A percentile compares a stretch with the other conserved stretches of the same genome.
Conservation (phyloP, 2,888 invertebrate species). For the Punctoribates punctum region DNA sequence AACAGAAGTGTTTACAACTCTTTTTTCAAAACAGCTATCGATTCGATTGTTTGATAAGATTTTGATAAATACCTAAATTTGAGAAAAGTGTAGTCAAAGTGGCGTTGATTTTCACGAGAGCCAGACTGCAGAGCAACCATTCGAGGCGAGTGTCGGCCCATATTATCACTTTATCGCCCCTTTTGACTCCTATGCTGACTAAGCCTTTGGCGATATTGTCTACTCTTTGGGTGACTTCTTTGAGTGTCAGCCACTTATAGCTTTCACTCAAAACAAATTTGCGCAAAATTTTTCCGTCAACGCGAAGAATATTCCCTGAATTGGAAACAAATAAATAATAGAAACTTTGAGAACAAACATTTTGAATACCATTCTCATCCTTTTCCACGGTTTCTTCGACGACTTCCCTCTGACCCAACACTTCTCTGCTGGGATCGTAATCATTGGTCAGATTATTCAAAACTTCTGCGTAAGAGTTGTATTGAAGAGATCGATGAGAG, state of each 20-base stretch:
- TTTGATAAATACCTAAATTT: slow-evolving; percentile 34
- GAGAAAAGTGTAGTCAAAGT: slow-evolving; percentile 36
- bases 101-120: slow-evolving; percentile 25
- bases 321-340: background rate
- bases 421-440: slow-evolving; percentile 2
- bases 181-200: slow-evolving; percentile 2
- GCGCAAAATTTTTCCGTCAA: slow-evolving; percentile 39
- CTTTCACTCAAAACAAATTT: slow-evolving; percentile 34
- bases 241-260: slow-evolving; percentile 39
- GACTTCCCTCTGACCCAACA: slow-evolving; percentile 31
- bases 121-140: slow-evolving; percentile 32
- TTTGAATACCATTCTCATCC: slow-evolving; percentile 24
- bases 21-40: background rate
- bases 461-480: slow-evolving; percentile 19
- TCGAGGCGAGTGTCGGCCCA: slow-evolving; percentile 41
- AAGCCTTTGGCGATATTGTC: slow-evolving; percentile 36
- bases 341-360: background rate
- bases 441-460: background rate
- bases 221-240: slow-evolving; percentile 26
- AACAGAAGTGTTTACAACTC: background rate
- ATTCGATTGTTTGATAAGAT: background rate
- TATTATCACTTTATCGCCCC: slow-evolving; percentile 37
- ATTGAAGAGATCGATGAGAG: slow-evolving; percentile 13
- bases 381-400: background rate
- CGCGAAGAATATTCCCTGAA: slow-evolving; percentile 32